A percentile compares a stretch with the other conserved stretches of the same genome.
phyloP scores from a whole-genome alignment of 2,888 invertebrate species.

The Perithous albicinctus region DNA sequence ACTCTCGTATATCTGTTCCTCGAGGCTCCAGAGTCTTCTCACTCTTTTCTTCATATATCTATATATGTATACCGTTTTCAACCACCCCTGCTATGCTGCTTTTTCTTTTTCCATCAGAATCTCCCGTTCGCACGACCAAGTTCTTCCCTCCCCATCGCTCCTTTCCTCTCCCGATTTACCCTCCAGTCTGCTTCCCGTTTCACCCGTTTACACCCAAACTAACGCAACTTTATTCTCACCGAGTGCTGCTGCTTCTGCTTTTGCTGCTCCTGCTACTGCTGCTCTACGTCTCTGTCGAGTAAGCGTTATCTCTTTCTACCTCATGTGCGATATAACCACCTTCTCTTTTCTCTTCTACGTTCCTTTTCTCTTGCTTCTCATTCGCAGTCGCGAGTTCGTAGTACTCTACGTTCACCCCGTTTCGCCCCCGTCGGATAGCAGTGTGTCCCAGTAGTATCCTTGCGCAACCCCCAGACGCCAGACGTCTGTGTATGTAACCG shows the following conservation, averaged over 20 bases:
- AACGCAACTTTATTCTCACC: conserved; percentile 61
- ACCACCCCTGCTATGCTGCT: conserved; percentile 1
- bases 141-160: too few relatives aligned
- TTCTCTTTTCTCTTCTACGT: conserved; percentile 24
- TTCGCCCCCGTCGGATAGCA: background rate
- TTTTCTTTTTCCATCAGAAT: conserved; percentile 58
- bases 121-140: conserved; percentile 50
- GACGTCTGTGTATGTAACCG: conserved; percentile 49
- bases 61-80: conserved; percentile 8
- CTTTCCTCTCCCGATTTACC: conserved; percentile 42
- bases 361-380: conserved; percentile 31
- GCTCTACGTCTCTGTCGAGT: conserved; percentile 33
- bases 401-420: conserved; percentile 36
- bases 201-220: conserved; percentile 64
- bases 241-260: conserved; percentile 26
- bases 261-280: conserved; percentile 20
- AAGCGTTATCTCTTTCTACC: conserved; percentile 42
- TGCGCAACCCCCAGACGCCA: conserved; percentile 59
- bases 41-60: conserved; percentile 51
- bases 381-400: conserved; percentile 38
- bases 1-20: conserved; percentile 56
- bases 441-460: conserved; percentile 22
- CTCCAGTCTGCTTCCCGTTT: conserved; percentile 61
- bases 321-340: conserved; percentile 53
- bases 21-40: conserved; percentile 49